These are phyloP conservation scores for Diabrotica balteata DNA, from an alignment of 2,888 invertebrate genomes.

Conservation along the genomic window DNA sequence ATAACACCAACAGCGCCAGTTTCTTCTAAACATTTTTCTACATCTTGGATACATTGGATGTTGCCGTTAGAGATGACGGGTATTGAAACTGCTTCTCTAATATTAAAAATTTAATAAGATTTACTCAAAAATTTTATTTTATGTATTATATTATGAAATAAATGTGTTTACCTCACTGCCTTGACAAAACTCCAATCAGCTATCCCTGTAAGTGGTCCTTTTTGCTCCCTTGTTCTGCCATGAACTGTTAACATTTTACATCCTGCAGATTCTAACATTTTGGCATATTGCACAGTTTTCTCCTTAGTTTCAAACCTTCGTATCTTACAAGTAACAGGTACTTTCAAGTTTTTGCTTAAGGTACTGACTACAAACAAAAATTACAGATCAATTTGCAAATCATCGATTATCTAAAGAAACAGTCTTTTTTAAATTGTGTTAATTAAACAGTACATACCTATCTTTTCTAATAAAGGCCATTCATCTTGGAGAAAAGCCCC, in stretches of 20 bases:
- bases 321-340: slow-evolving; percentile 98
- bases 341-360: slow-evolving; percentile 72
- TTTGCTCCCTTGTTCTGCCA: slow-evolving; percentile 94
- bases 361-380: slow-evolving; percentile 69
- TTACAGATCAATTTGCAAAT: background rate
- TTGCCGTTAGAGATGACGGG: slow-evolving; percentile 99
- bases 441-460: slow-evolving; percentile 67
- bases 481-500: slow-evolving; percentile 97
- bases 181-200: slow-evolving; percentile 94
- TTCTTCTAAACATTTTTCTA: slow-evolving; percentile 80
- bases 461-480: slow-evolving; percentile 83
- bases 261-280: slow-evolving; percentile 93
- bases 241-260: slow-evolving; percentile 93
- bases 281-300: slow-evolving; percentile 89
- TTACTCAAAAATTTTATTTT: no score
- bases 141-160: background rate
- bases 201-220: slow-evolving; percentile 93
- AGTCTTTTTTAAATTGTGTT: background rate
- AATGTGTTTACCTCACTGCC: slow-evolving; percentile 75
- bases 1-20: slow-evolving; percentile 89
- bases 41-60: slow-evolving; percentile 89
- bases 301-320: slow-evolving; percentile 86
- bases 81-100: slow-evolving; percentile 82
- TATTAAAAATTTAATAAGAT: slow-evolving; percentile 32
- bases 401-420: background rate